phyloP scores from a whole-genome alignment of 2,113 vertebrate species.

The Sula dactylatra region DNA sequence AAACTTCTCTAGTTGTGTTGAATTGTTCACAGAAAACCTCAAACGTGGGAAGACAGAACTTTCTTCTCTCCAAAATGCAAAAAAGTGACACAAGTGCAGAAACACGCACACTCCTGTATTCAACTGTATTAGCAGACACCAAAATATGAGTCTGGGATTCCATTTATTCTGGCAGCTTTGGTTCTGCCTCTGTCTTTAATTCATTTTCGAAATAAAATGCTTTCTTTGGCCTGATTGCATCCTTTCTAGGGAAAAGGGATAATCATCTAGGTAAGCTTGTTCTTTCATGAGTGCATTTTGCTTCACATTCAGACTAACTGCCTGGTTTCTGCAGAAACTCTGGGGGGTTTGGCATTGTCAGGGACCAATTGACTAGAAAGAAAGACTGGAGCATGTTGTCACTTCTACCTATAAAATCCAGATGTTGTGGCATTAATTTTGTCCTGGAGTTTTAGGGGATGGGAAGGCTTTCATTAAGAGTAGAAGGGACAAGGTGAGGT shows the following conservation, averaged over 20 bases:
- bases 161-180: neutral
- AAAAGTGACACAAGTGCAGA: neutral
- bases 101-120: neutral
- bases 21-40: neutral
- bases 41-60: accelerated
- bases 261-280: neutral
- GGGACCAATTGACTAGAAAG: neutral
- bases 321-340: neutral
- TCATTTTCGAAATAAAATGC: neutral
- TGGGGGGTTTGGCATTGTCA: neutral
- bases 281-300: neutral
- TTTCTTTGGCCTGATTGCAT: neutral
- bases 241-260: neutral
- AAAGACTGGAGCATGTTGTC: neutral
- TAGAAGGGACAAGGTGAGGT: neutral
- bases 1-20: neutral
- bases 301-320: neutral
- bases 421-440: neutral
- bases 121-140: neutral
- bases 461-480: neutral
- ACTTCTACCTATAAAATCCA: neutral
- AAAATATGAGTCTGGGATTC: neutral
- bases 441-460: neutral
- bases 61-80: neutral
- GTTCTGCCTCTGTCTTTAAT: neutral